These are phyloP conservation scores for Synanthedon andrenaeformis DNA, from an alignment of 2,888 invertebrate species.

Conservation along the genomic window DNA sequence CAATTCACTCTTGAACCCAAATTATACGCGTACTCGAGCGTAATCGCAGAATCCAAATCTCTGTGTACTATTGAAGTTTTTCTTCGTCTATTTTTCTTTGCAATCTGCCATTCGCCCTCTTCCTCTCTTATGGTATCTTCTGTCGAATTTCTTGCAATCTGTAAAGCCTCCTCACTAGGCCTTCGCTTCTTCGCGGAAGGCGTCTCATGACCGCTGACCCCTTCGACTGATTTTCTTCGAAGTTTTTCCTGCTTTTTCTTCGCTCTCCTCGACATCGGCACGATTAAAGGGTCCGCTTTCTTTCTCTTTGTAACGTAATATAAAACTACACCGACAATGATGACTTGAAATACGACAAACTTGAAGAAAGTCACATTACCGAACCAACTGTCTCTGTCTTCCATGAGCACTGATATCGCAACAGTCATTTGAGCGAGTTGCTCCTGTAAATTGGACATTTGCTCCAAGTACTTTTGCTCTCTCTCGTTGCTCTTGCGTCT, in stretches of 20 bases:
- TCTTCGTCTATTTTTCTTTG: conserved; percentile 59
- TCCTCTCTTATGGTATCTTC: conserved; percentile 67
- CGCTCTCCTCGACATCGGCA: conserved; percentile 37
- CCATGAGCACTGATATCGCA: conserved; percentile 70
- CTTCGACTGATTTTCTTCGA: conserved; percentile 76
- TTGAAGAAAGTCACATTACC: conserved; percentile 70
- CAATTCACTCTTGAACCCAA: conserved; percentile 39
- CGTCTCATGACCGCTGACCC: conserved; percentile 64
- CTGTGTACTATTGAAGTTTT: conserved; percentile 56
- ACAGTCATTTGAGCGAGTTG: conserved; percentile 74
- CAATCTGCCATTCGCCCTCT: conserved; percentile 58
- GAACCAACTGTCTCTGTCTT: conserved; percentile 75
- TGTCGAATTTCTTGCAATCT: conserved; percentile 70
- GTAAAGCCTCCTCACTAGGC: conserved; percentile 81
- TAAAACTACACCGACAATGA: conserved; percentile 57
- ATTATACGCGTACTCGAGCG: neutral
- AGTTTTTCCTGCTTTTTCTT: conserved; percentile 49
- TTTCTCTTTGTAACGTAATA: conserved; percentile 62
- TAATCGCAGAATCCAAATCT: conserved; percentile 27
- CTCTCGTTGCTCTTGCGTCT: conserved; percentile 76
- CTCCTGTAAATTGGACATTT: conserved; percentile 75
- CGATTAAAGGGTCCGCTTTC: conserved; percentile 36
- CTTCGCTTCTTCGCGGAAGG: conserved; percentile 72
- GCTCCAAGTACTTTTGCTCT: conserved; percentile 84
- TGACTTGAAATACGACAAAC: conserved; percentile 60